Evolutionary conservation across 1,140 invertebrate genomes (phyloP).

Genomic region (Zophobas atratus): DNA sequence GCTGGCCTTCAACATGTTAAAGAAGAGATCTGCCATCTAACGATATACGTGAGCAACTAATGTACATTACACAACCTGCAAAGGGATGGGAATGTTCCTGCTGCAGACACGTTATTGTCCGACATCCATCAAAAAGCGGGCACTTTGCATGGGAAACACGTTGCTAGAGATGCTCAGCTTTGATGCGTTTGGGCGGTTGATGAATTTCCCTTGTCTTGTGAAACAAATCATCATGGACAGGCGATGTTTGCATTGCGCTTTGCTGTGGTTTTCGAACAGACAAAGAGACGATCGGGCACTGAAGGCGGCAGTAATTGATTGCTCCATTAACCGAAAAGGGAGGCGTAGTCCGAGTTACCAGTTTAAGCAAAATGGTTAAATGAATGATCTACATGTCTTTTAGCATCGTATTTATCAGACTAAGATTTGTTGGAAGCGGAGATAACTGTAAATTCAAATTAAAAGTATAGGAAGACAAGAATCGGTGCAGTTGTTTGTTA

Average conservation of each 20-base stretch:
- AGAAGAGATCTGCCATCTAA: conserved; percentile 52
- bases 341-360: too few species aligned
- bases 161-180: conserved; percentile 6
- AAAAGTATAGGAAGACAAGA: too few species aligned
- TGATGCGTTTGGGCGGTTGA: conserved; percentile 9
- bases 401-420: too few species aligned
- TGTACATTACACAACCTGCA: conserved; percentile 13
- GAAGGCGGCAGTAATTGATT: neutral
- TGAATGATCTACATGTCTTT: too few species aligned
- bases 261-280: neutral
- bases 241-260: neutral
- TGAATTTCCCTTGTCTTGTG: conserved; percentile 19
- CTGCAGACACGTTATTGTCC: conserved; percentile 39
- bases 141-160: conserved; percentile 35
- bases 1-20: conserved; percentile 46
- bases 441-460: too few species aligned
- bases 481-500: too few species aligned
- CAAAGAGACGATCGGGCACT: neutral
- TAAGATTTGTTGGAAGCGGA: too few species aligned
- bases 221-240: neutral
- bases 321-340: too few species aligned
- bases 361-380: too few species aligned
- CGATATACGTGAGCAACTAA: conserved; percentile 52
- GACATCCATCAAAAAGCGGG: conserved; percentile 39
- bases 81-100: conserved; percentile 32